A percentile compares a stretch with the other conserved stretches of the same genome.
Evolutionary conservation across 35 echinoderm and acorn worm genomes (phyloP).

Genomic region (Lytechinus variegatus): DNA sequence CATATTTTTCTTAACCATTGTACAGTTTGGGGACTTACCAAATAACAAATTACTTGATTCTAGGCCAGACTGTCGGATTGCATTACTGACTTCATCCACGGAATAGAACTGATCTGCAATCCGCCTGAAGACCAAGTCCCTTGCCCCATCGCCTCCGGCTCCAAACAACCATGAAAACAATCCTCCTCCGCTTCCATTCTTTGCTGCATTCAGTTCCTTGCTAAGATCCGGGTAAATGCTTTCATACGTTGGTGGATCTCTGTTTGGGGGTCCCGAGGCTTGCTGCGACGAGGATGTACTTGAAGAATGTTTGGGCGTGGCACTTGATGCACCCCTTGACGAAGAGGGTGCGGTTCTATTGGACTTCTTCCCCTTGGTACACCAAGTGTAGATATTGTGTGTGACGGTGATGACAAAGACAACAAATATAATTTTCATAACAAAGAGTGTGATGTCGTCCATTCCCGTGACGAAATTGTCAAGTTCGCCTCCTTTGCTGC

Average conservation of each 20-base stretch:
- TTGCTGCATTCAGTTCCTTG: neutral
- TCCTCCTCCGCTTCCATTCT: neutral
- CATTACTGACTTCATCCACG: conserved; percentile 87
- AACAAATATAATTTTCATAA: conserved; percentile 45
- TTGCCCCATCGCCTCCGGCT: conserved; percentile 7
- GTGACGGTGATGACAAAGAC: conserved; percentile 55
- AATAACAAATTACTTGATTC: conserved; percentile 96
- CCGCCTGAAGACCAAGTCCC: conserved; percentile 48
- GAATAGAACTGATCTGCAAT: conserved; percentile 83
- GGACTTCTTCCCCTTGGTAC: neutral
- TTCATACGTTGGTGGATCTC: conserved; percentile 54
- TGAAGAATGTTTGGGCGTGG: neutral
- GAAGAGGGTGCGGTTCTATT: neutral
- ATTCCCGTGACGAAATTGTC: neutral
- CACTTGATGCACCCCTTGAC: neutral
- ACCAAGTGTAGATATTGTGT: conserved; percentile 52
- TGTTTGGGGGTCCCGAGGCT: neutral
- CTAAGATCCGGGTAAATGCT: conserved; percentile 64
- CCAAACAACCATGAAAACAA: conserved; percentile 22
- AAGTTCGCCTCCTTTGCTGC: neutral
- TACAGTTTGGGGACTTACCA: conserved; percentile 57
- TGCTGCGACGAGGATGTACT: neutral
- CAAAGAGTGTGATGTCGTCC: conserved; percentile 11
- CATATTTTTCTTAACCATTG: no score
- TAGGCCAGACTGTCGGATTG: conserved; percentile 71